Base-by-base conservation (phyloP, 2,797 vertebrate species). In the Lacerta viridis region DNA sequence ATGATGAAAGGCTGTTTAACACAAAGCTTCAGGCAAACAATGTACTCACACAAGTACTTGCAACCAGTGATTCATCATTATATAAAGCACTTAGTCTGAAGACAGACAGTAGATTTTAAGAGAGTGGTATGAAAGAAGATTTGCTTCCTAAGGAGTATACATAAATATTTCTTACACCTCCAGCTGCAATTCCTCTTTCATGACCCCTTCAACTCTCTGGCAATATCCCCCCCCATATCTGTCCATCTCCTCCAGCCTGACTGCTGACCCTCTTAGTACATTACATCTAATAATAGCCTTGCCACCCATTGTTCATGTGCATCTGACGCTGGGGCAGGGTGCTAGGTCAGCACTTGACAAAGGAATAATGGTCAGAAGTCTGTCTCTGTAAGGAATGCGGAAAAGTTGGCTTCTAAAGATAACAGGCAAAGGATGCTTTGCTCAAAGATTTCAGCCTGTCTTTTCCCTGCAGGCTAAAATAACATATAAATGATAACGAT, bases 1-100 rank as follows among this genome's bases (percentile, higher is more conserved):
- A 64, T 80, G 15, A 39, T 43, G 76, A 18, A 71, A 84, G 75
- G 36, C 20, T 72, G 25, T 79, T 80, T 61, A 59, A 84, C 66
- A 25, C 39, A 46, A 72, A 72, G 66, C 76, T 84, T 23, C 66
- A 84, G 76, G 82, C 82, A 80, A 78, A 61, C 46, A 88, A 43
- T 61, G 83, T 61, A 72, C 75, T 71, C 87, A 77, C 36, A 76
- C 68, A 86, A 50, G 25, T 68, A 41, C 11, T 29, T 83, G 41
- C 72, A 33, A 87, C 66, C 39, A 72, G 50, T 80, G 23, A 66
- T n/a, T 79, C 50, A 84, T 79, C 46, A 79, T 84, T 71, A 72
- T 69, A 43, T 80, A 84, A 61, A 79, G 50, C 78, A 59, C 69
- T 72, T 80, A 43, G 27, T 27, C 4, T 71, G 20, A 27, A 80